Evolutionary conservation across 2,888 invertebrate genomes (phyloP).

Genomic region (Graphium colonna): DNA sequence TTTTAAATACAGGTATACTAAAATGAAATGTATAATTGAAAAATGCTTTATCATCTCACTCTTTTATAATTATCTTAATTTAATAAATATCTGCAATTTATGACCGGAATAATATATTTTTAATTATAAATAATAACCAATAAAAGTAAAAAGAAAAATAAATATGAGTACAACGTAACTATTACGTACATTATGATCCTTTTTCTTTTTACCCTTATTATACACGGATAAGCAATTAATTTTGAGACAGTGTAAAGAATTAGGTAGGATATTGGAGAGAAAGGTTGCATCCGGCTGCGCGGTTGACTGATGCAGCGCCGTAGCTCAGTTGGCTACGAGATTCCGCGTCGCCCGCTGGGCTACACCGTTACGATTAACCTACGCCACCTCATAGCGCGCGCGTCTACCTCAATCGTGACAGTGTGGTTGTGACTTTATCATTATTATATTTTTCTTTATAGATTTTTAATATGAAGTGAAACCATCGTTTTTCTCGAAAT

Average conservation of each 20-base stretch:
- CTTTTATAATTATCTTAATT: no score
- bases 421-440: conserved; percentile 23
- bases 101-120: no score
- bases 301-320: conserved; percentile 41
- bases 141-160: no score
- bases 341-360: conserved; percentile 38
- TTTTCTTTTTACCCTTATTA: conserved; percentile 19
- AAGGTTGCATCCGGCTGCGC: conserved; percentile 37
- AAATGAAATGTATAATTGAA: no score
- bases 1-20: no score
- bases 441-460: conserved; percentile 10
- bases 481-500: neutral
- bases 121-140: no score
- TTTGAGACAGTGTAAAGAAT: conserved; percentile 37
- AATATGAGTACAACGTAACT: no score
- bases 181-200: no score
- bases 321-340: conserved; percentile 54
- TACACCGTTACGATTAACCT: conserved; percentile 22
- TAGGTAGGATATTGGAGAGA: conserved; percentile 35
- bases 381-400: conserved; percentile 23
- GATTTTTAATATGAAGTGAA: conserved; percentile 24
- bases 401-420: conserved; percentile 4
- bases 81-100: no score
- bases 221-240: conserved; percentile 35
- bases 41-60: no score